phyloP scores from a whole-genome alignment of 2,113 vertebrate genomes.

The Aptenodytes patagonicus region DNA sequence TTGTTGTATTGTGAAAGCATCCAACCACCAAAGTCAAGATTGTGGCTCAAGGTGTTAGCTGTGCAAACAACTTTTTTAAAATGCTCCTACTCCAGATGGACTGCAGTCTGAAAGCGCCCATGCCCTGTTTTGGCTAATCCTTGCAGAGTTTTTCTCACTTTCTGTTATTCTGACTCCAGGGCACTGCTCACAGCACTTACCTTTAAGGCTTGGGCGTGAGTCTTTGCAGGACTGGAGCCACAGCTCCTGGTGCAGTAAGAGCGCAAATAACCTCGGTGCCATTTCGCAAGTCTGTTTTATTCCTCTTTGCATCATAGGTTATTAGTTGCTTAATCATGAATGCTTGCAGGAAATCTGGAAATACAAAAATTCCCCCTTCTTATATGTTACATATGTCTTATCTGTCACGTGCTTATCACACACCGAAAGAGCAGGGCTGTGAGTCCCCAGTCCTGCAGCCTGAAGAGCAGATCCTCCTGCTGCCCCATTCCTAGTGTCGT shows the following conservation, averaged over 20 bases:
- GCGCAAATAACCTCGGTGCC: rapidly evolving
- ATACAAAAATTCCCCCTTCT: not conserved
- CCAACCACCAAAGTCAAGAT: not conserved
- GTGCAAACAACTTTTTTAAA: not conserved
- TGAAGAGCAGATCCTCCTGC: not conserved
- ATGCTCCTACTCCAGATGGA: not conserved
- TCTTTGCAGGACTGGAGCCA: not conserved
- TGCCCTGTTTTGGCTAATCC: not conserved
- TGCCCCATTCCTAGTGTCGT: not conserved
- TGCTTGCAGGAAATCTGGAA: not conserved
- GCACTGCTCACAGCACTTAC: not conserved
- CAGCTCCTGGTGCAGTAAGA: not conserved
- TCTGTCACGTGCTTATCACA: not conserved
- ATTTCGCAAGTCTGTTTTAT: not conserved
- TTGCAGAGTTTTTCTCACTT: not conserved
- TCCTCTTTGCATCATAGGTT: not conserved
- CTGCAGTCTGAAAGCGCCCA: not conserved
- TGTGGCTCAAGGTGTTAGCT: not conserved
- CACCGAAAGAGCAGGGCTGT: not conserved
- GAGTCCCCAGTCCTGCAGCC: not conserved
- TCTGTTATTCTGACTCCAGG: not conserved
- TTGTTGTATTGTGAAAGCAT: not conserved
- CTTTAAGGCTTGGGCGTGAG: not conserved
- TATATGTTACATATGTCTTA: rapidly evolving
- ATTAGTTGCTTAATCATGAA: not conserved